phyloP scores from a whole-genome alignment of 1,140 invertebrate genomes.

The Halesus radiatus region DNA sequence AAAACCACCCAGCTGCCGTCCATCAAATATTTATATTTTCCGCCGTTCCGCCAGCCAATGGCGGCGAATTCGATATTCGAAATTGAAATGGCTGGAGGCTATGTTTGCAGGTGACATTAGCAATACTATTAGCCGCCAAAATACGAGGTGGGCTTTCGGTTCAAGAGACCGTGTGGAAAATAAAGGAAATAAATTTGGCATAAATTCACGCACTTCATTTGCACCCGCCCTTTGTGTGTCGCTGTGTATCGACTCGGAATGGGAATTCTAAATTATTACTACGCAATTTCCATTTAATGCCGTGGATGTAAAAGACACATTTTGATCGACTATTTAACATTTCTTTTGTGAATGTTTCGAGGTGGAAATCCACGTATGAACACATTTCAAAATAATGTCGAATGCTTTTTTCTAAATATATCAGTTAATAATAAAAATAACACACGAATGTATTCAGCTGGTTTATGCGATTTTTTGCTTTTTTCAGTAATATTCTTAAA shows the following conservation, averaged over 20 bases:
- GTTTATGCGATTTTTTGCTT: too few relatives aligned
- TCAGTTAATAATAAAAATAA: too few relatives aligned
- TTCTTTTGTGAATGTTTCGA: too few relatives aligned
- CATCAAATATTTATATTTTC: background rate
- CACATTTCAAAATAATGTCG: background rate
- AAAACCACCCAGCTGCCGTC: too few relatives aligned
- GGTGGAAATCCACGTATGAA: too few relatives aligned
- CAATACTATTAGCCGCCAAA: constrained; percentile 35
- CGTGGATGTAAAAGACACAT: background rate
- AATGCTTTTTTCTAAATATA: background rate
- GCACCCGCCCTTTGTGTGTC: constrained; percentile 4
- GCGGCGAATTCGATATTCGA: constrained; percentile 24
- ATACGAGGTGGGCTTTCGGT: constrained; percentile 3
- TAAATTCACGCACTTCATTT: constrained; percentile 39
- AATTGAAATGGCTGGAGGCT: constrained; percentile 36
- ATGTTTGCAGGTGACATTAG: constrained; percentile 48
- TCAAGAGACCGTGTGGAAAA: constrained; percentile 3
- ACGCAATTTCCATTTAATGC: background rate
- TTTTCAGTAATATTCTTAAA: too few relatives aligned
- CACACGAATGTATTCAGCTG: too few relatives aligned
- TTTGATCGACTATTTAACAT: constrained; percentile 10
- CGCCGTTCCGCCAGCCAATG: background rate
- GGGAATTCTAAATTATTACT: constrained; percentile 24
- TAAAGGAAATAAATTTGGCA: constrained; percentile 6
- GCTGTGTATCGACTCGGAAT: constrained; percentile 9